Evolutionary conservation across 2,113 vertebrate species (phyloP), one percentile per base, ranked within the genome.

Genomic region (Hydrochoerus hydrochaeris): DNA sequence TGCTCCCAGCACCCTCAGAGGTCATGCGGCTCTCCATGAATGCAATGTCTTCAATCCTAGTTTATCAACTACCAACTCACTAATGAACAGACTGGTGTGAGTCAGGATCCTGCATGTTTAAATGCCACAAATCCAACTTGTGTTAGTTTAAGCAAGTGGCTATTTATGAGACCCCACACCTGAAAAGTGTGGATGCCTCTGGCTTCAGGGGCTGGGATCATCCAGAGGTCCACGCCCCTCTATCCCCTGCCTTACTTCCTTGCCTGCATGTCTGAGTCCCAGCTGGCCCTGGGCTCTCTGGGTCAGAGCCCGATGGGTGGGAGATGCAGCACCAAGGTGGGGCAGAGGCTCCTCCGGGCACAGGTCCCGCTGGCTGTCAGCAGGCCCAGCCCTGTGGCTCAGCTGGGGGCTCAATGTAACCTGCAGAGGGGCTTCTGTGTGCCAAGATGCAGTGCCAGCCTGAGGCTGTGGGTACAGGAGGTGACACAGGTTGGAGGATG

Each of bases 121-220:
- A 46, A 46, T 3, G 28, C 69, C 63, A 73, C 22, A 67, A 71
- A 60, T 58, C 26, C 54, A 75, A 49, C 10, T 20, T 32, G 30
- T 6, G 54, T 17, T n/a, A 35, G 5, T 24, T 38, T 16, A 28
- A 22, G 46, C 20, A 11, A 9, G 28, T 12, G 16, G n/a, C 2
- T 38, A 35, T n/a, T 6, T 19, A 2, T 1, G 7, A 22, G 32
- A 13, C 24, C 44, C 19, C 88, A 60, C 9, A 28, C 24, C 63
- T 67, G 57, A 4, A 9, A 17, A 32, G 73, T 5, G 4, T 46
- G 19, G 44, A 16, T 1, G n/a, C 71, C 7, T 3, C 38, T 2
- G 5, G 54, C 69, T 14, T 26, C 19, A 17, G 38, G 12, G 9
- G 3, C 3, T 9, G 4, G 4, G 0, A 0, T 7, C 38, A 63